Conservation (phyloP, 2,113 vertebrate species). For the Bettongia penicillata region DNA sequence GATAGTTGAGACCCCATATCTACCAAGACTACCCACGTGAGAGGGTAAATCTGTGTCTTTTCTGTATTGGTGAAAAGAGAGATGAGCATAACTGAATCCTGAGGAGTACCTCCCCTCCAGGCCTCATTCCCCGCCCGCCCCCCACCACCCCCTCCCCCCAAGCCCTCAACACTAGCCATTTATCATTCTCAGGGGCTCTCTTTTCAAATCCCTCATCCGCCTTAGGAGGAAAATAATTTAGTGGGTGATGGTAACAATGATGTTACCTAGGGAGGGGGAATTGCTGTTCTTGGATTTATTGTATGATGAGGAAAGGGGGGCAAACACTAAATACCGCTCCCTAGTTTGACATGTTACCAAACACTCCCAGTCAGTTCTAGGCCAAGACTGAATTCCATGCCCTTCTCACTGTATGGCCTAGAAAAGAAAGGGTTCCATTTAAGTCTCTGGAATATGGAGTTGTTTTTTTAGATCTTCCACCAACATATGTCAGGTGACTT, state of each 20-base stretch:
- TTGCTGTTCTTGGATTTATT: not conserved
- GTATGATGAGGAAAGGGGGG: not conserved
- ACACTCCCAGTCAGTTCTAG: not conserved
- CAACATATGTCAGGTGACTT: not conserved
- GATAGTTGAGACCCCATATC: not conserved
- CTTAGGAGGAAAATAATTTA: slow-evolving; percentile 1
- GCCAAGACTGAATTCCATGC: not conserved
- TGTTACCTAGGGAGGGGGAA: not conserved
- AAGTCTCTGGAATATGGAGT: not conserved
- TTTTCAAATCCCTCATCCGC: not conserved
- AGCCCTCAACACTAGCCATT: not conserved
- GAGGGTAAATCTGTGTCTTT: not conserved
- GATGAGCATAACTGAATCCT: not conserved
- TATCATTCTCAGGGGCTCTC: not conserved
- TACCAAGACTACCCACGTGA: slow-evolving; percentile 6
- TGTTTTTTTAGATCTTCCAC: not conserved
- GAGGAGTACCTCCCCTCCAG: not conserved
- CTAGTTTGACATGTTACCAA: not conserved
- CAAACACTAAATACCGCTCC: not conserved
- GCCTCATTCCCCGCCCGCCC: too few relatives aligned
- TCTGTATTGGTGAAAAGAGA: not conserved
- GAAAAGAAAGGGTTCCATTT: not conserved
- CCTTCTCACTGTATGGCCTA: not conserved
- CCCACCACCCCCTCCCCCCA: too few relatives aligned
- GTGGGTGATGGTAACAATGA: not conserved